Percentiles rank a stretch among this genome's conserved stretches.
Conservation (phyloP, 2,113 vertebrate genomes). For the Corynorhinus townsendii region DNA sequence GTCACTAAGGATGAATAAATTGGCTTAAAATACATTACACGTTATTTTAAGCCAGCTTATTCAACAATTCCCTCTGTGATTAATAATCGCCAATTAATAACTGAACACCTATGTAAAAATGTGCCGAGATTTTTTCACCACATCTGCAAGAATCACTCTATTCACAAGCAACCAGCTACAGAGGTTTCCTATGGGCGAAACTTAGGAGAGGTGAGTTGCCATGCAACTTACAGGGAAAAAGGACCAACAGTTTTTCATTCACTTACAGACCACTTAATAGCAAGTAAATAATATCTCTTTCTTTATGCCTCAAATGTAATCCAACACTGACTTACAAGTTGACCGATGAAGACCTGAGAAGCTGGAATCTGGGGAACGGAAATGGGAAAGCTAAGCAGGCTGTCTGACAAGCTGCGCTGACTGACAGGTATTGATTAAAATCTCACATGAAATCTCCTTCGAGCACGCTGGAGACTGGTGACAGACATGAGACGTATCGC, state of each 20-base stretch:
- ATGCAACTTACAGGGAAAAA: not conserved
- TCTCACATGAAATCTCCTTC: conserved; percentile 25
- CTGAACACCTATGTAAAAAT: not conserved
- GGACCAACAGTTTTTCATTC: not conserved
- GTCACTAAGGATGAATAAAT: not conserved
- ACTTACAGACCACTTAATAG: not conserved
- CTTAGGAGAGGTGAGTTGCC: not conserved
- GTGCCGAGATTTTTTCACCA: not conserved
- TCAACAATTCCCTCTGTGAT: not conserved
- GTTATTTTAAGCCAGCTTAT: not conserved
- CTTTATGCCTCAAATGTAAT: not conserved
- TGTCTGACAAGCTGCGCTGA: not conserved
- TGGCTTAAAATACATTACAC: not conserved
- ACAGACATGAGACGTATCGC: not conserved
- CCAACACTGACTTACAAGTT: not conserved
- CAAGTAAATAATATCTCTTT: not conserved
- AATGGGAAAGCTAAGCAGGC: not conserved
- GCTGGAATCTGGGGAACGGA: not conserved
- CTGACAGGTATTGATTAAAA: conserved; percentile 37
- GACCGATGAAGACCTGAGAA: conserved; percentile 13
- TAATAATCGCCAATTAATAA: not conserved
- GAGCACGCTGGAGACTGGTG: not conserved
- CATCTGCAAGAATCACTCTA: not conserved
- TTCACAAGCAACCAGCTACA: not conserved
- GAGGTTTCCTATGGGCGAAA: not conserved